These are phyloP conservation scores for Trichonephila clavipes DNA, from an alignment of 1,140 invertebrate genomes.

Conservation along the genomic window DNA sequence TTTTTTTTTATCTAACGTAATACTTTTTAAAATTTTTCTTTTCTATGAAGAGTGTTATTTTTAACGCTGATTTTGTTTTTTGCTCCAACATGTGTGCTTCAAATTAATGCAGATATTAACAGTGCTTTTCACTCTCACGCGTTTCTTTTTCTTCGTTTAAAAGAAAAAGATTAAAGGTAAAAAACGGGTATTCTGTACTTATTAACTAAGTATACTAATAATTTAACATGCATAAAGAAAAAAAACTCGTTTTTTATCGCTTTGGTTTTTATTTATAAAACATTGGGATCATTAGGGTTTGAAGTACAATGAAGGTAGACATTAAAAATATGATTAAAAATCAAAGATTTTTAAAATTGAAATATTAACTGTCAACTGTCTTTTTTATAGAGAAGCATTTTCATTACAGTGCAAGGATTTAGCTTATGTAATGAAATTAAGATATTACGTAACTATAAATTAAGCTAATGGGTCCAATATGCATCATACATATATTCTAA, in stretches of 20 bases:
- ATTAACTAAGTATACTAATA: background rate
- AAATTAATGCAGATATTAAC: conserved; percentile 18
- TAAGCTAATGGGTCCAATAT: no score
- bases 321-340: no score
- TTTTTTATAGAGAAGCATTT: no score
- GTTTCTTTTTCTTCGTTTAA: background rate
- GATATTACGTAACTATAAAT: no score
- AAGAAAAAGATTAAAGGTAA: background rate
- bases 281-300: no score
- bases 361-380: no score
- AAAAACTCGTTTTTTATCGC: background rate
- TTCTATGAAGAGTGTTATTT: background rate
- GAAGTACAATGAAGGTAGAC: no score
- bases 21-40: background rate
- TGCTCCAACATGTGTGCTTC: background rate
- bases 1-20: background rate
- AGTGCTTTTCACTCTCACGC: background rate
- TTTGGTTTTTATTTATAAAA: background rate
- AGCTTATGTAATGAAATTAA: no score
- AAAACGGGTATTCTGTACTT: background rate
- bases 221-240: background rate
- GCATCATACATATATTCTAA: background rate
- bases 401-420: no score
- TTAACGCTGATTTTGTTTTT: background rate
- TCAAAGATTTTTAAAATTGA: no score